Base-by-base conservation (phyloP, 2,888 invertebrate genomes). In the Alloscopus bannaensis region DNA sequence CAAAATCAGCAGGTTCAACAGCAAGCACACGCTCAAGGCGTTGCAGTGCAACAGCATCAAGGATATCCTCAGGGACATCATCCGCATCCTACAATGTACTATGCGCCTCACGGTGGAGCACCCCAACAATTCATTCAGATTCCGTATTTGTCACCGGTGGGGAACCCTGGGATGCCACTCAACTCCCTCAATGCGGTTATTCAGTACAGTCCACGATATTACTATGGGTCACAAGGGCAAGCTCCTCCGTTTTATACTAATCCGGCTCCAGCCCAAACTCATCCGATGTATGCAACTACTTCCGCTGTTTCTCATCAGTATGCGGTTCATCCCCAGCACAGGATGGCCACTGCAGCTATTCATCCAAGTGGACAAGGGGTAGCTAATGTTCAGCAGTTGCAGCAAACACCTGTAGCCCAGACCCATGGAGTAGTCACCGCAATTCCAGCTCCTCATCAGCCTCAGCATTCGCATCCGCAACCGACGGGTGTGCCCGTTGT, bases 391-490 rank as follows among this genome's bases (percentile, higher is more conserved):
- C 81, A 81, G 29, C 80, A 80, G 36, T 45, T 70, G 62, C 79
- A 79, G 65, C 82, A 82, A 66, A 52, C 70, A 42, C 71, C 80
- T 69, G 68, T 72, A 28, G 66, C 62, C 45, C 82, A 29, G 6
- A 22, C 69, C 45, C 72, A 80, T 57, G 65, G 62, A 6, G 69
- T 69, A 31, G 79, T 76, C 4, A 42, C 73, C 22, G 55, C 73
- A 20, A 80, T 80, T 36, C 28, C 80, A 26, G 57, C 72, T 29
- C 82, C 72, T 42, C 82, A 82, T 50, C 66, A 68, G 11, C 31
- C 77, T 26, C 82, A 80, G 31, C 77, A 80, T 57, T 40, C 69
- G 29, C 80, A 77, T 77, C 68, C 71, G 8, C 81, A 81, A 36
- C 82, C 79, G 60, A 81, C 77, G 47, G 69, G 76, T 66, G 73